Percentiles rank a stretch among this genome's conserved stretches.
Evolutionary conservation across 1,140 invertebrate genomes (phyloP).

Genomic region (Drosophila baimaii): DNA sequence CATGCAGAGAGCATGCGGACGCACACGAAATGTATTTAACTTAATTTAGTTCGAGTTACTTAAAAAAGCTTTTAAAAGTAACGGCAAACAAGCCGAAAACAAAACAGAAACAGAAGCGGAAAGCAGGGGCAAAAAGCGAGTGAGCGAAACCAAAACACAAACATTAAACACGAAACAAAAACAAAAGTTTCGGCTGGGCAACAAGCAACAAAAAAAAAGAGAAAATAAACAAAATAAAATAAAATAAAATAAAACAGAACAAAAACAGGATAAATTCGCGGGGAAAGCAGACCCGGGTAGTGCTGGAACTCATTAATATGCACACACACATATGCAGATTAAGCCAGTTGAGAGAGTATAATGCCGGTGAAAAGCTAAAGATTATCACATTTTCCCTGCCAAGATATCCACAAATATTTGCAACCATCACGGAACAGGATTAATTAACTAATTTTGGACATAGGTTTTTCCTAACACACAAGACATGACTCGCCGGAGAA

Average conservation of each 20-base stretch:
- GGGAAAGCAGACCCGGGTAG: neutral
- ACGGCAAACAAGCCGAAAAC: slow-evolving; percentile 44
- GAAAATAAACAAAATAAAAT: neutral
- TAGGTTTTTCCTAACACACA: neutral
- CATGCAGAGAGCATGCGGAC: slow-evolving; percentile 25
- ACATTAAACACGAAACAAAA: slow-evolving; percentile 44
- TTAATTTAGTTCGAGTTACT: slow-evolving; percentile 81
- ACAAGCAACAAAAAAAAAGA: neutral
- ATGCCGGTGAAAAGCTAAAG: slow-evolving; percentile 9
- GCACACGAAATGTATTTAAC: slow-evolving; percentile 68
- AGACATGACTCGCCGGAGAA: neutral
- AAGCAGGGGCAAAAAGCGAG: slow-evolving; percentile 15
- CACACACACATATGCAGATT: slow-evolving; percentile 81
- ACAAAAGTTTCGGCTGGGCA: slow-evolving; percentile 18
- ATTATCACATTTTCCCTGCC: slow-evolving; percentile 7
- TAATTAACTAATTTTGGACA: neutral
- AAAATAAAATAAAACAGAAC: slow-evolving; percentile 6
- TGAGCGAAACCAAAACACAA: slow-evolving; percentile 43
- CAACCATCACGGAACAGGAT: too few relatives aligned
- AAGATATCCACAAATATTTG: neutral
- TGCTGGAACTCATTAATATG: slow-evolving; percentile 71
- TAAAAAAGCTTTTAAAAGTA: slow-evolving; percentile 82
- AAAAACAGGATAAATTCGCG: slow-evolving; percentile 1
- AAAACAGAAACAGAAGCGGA: slow-evolving; percentile 15
- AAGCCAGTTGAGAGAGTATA: slow-evolving; percentile 75